Evolutionary conservation across 2,113 vertebrate species (phyloP).

Genomic region (Halichoerus grypus): DNA sequence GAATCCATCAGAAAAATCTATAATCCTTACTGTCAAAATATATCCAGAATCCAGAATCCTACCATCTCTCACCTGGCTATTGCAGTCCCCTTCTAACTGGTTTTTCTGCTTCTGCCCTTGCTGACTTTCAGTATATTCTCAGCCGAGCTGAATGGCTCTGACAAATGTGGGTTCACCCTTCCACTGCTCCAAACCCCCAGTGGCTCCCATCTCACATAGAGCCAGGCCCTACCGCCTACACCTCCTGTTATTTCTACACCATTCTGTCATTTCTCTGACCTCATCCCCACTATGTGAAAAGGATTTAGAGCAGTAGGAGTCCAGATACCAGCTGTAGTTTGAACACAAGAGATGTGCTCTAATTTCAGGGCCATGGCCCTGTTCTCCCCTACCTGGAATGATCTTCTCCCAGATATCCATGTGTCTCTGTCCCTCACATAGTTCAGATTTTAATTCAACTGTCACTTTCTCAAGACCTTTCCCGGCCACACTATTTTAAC

Average conservation of each 20-base stretch:
- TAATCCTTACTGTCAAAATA: not conserved
- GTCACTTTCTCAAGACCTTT: not conserved
- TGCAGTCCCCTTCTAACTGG: not conserved
- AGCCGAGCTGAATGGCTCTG: not conserved
- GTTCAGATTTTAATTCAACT: not conserved
- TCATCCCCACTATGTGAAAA: not conserved
- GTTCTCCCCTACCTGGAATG: not conserved
- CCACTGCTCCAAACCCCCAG: not conserved
- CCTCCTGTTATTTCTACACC: not conserved
- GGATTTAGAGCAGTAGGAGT: not conserved
- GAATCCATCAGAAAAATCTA: not conserved
- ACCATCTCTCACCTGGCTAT: not conserved
- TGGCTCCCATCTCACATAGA: not conserved
- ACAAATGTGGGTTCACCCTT: not conserved
- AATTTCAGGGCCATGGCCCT: not conserved
- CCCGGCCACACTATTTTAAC: not conserved
- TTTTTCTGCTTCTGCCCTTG: not conserved
- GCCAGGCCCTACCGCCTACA: no score
- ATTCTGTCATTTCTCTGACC: not conserved
- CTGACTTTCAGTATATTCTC: not conserved
- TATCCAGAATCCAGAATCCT: no score
- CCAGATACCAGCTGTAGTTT: not conserved
- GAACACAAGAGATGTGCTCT: not conserved
- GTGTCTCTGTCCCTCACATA: not conserved
- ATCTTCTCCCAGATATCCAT: not conserved